Base-by-base conservation (phyloP, 1,140 invertebrate species). In the Cecropterus lyciades region DNA sequence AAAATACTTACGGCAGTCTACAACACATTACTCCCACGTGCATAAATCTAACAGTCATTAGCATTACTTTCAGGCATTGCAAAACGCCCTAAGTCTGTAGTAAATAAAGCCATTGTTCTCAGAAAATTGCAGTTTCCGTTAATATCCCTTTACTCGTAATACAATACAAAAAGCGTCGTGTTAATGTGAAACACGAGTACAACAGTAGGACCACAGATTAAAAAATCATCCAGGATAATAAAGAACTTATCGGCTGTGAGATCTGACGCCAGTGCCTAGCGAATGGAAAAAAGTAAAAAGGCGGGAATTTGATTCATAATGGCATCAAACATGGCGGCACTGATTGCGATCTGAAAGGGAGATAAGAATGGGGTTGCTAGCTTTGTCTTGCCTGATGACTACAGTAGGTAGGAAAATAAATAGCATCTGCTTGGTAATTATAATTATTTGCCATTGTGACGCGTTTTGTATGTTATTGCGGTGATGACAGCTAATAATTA, bases 241-340 rank as follows among this genome's bases (percentile, higher is more conserved):
- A 89, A 86, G 85, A 83, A 78, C 76, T 89, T 90, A 90, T 90
- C 87, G 79, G 77, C 81, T 89, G 82, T 84, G 85, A 87, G 86
- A 90, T 90, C 87, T 89, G 82, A 86, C 80, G 83, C 84, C 81
- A 70, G 76, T 90, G 84, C 82, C 85, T 84, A 90, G 83, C 84
- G 83, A 90, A 90, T 87, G 84, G 80, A 85, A 90, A 89, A 88
- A 88, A 82, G 75, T 77, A 88, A 90, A 90, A 90, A 88, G 85
- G 87, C 85, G 87, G 87, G 85, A 90, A 87, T 87, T 87, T 87
- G 85, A 88, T 88, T 87, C 87, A 85, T 87, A 90, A 90, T 88
- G 85, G 77, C 82, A 79, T 83, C 82, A 82, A 87, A 86, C 78
- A 86, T 87, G 85, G 87, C 81, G 77, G 81, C 85, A 79, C 76